Evolutionary conservation across 2,113 vertebrate genomes (phyloP).

Genomic region (Eulemur macaco): DNA sequence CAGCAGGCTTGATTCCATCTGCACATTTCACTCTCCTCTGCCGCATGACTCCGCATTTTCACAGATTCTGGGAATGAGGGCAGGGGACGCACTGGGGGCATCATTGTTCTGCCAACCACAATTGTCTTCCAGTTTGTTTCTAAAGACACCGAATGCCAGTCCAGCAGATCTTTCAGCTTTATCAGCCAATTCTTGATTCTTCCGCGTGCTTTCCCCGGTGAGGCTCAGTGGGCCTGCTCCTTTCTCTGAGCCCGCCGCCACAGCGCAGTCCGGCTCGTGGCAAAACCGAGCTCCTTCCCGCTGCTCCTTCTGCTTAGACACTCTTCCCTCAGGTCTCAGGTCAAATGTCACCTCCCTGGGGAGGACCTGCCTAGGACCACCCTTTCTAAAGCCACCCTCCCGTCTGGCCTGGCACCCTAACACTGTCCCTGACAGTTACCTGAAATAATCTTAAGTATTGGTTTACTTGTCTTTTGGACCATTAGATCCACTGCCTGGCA

Average conservation of each 20-base stretch:
- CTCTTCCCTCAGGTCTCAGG: not conserved
- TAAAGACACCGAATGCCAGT: not conserved
- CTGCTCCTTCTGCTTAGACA: not conserved
- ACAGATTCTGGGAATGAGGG: not conserved
- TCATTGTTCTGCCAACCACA: not conserved
- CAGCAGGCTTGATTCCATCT: not conserved
- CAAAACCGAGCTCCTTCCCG: not conserved
- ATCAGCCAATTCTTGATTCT: not conserved
- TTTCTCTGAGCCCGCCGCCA: not conserved
- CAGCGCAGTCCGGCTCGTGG: not conserved
- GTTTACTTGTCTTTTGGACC: not conserved
- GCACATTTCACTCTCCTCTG: too few relatives aligned
- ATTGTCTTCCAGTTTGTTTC: not conserved
- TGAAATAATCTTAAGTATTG: not conserved
- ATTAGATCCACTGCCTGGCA: not conserved
- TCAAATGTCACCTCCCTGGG: not conserved
- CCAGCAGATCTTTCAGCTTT: not conserved
- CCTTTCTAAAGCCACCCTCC: not conserved
- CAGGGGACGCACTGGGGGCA: rapidly evolving
- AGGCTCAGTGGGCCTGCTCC: not conserved
- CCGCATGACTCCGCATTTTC: rapidly evolving
- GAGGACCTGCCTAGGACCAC: too few relatives aligned
- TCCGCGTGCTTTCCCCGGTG: too few relatives aligned
- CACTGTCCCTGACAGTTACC: too few relatives aligned
- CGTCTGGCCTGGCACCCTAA: not conserved